Evolutionary conservation across 2,113 vertebrate species (phyloP), one percentile per base, ranked within the genome.

Genomic region (Rhabdomys dilectus): DNA sequence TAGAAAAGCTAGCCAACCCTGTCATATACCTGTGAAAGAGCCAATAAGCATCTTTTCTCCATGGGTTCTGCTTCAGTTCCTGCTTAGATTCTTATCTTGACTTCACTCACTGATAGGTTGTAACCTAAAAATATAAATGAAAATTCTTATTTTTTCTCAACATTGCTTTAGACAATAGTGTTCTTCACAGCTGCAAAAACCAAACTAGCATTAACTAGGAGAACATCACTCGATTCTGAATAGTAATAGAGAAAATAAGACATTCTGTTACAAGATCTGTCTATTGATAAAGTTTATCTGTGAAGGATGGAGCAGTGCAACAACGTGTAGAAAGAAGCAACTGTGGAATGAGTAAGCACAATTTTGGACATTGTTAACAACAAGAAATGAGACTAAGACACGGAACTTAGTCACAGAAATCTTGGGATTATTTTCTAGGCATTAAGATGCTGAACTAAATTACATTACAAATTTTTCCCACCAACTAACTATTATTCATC

Each of bases 371-470:
- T 45, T 31, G 2, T 31, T 45, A 34, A n/a, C 11, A 68, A 5
- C 4, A 89, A 19, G n/a, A 62, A 87, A 58, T 87, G 22, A 87
- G 45, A 3, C 3, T 58, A 29, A 24, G 45, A 29, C 36, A 86
- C 5, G 1, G 75, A 78, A 12, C 6, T 31, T 3, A 68, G 7
- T 86, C 51, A 58, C 48, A 58, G 76, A 56, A 62, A 58, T 2
- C 31, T 80, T 85, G 17, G 7, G 16, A 7, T 96, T 62, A 42
- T 29, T 19, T 42, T 72, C 80, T 62, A 53, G 53, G 15, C 12
- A 42, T 51, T 26, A 29, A 8, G 3, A 0, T 31, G 11, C 21
- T 31, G 0, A 88, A 7, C 1, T 90, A 12, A 1, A 0, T 60
- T 70, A 31, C 72, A 64, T 72, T 42, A 13, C n/a, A 58, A 77